Base-by-base conservation (phyloP, 2,797 vertebrate species). In the Scolopax bukidnonensis region DNA sequence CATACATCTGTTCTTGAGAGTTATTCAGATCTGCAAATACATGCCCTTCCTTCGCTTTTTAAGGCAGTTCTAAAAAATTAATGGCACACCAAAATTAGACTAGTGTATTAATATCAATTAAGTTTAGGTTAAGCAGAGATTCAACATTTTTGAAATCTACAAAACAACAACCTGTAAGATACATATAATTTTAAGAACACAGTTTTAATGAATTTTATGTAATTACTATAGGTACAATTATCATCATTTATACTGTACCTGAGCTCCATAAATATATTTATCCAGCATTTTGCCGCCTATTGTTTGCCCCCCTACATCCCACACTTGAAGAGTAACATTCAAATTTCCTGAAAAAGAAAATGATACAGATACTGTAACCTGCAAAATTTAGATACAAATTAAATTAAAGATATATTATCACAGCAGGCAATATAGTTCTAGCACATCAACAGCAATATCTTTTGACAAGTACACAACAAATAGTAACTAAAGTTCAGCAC, bases 201-300 rank as follows among this genome's bases (percentile, higher is more conserved):
- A 45, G 11, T 56, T 76, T 75, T n/a, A 84, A 21, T 16, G 5
- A 86, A 59, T 76, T 86, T 61, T 69, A 41, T 32, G 24, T 28
- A 40, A 85, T 40, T 87, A 36, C 30, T 70, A 73, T 10, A 56
- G 16, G 86, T 59, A 69, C 6, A 75, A 48, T 89, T 84, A 75
- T 54, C 45, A 73, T n/a, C 12, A 65, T 63, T 89, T 48, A 90
- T 77, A 82, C 83, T 90, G 74, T 98, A 98, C 98, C 98, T 99
- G 99, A 97, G 99, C 99, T 96, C 99, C 99, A 56, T 99, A 99
- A 91, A 99, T 98, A 89, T 99, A 99, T 98, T 99, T 99, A 98
- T 99, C 99, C 98, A 99, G 97, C 99, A 99, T 99, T 97, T 99
- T 99, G 89, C 99, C 99, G 97, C 99, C 99, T 96, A 99, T 98